phyloP scores from a whole-genome alignment of 2,797 vertebrate species.

The Pteronotus mesoamericanus region DNA sequence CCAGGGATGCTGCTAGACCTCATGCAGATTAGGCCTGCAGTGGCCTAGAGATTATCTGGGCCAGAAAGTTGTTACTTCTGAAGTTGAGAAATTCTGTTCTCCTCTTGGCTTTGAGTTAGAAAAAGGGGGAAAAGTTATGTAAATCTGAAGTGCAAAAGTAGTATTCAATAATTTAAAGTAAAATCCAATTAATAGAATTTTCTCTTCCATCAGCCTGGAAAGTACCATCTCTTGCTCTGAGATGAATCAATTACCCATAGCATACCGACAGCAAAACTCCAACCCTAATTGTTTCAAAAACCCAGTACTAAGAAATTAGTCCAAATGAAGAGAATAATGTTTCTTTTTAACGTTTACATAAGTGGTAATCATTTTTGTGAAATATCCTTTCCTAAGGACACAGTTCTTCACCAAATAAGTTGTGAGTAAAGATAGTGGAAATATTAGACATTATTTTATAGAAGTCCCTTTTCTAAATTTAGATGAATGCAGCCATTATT shows the following conservation, averaged over 20 bases:
- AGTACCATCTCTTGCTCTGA: not conserved
- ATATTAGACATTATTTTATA: not conserved
- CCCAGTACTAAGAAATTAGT: not conserved
- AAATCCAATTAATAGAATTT: not conserved
- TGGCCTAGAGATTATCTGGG: not conserved
- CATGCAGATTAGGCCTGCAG: rapidly evolving
- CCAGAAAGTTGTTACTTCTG: not conserved
- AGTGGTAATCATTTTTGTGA: not conserved
- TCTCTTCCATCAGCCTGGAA: not conserved
- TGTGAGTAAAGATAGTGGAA: not conserved
- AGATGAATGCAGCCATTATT: not conserved
- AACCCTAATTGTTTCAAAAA: not conserved
- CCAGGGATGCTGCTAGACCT: not conserved
- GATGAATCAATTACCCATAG: not conserved
- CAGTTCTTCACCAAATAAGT: not conserved
- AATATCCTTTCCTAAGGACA: not conserved
- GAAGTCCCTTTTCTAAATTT: not conserved
- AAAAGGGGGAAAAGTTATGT: not conserved
- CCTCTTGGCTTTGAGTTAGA: not conserved
- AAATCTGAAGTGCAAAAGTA: not conserved
- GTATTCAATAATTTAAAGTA: not conserved
- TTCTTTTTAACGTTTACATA: not conserved
- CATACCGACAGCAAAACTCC: not conserved
- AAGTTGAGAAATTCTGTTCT: not conserved
- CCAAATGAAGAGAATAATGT: not conserved